Evolutionary conservation across 2,113 vertebrate genomes (phyloP), one percentile per base, ranked within the genome.

Genomic region (Ceratotherium simum): DNA sequence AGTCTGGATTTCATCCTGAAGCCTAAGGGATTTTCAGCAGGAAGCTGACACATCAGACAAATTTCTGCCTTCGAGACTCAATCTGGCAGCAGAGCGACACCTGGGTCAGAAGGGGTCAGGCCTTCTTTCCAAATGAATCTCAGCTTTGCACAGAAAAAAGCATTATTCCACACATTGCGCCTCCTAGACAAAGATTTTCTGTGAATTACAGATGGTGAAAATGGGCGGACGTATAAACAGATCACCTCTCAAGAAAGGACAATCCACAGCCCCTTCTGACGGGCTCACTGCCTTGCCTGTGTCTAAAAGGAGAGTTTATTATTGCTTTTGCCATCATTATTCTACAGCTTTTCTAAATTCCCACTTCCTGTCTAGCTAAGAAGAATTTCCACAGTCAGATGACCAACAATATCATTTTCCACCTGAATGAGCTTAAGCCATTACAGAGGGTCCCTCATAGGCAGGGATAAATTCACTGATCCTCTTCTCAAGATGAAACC

Each of bases 391-490:
- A 62, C 29, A 60, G 10, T 69, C 39, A 62, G 9, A 51, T 23
- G 78, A 81, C 46, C 83, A 88, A 85, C 79, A 91, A 39, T 67
- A 70, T 27, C 17, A 79, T 62, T 95, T 96, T 70, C 67, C 27
- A 69, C 42, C 73, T 17, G 56, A 56, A 17, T 31, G 25, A 31
- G 46, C 11, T 67, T 80, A 56, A 83, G 42, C 75, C 18, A 51
- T 42, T 14, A 23, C 25, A 48, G 23, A 76, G 62, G 27, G 20
- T 72, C 18, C 64, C n/a, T 73, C n/a, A 11, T 10, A 46, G 46
- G 33, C 33, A 46, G 62, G 3, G 51, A 5, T 76, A 64, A 87
- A 78, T 80, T 75, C 89, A 56, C 29, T n/a, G 51, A 82, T 18
- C 5, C 13, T 48, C 48, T 82, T 92, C 39, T 92, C 46, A 23